phyloP scores from a whole-genome alignment of 2,888 invertebrate genomes.

The Drosophila anceps region DNA sequence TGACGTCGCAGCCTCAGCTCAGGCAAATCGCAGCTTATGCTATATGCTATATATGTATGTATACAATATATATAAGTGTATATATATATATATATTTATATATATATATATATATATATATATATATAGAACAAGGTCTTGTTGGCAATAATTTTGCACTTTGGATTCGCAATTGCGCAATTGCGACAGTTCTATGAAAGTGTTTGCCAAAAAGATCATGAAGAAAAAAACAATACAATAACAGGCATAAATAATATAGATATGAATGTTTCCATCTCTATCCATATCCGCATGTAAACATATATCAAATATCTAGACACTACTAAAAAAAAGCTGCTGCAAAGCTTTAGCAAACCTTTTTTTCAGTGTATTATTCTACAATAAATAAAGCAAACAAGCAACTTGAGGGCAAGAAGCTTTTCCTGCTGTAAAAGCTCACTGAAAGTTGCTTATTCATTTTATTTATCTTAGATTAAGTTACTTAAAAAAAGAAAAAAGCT shows the following conservation, averaged over 20 bases:
- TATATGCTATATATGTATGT: slow-evolving; percentile 16
- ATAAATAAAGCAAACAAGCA: not conserved
- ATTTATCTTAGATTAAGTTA: no score
- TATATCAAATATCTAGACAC: not conserved
- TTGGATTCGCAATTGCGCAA: slow-evolving; percentile 50
- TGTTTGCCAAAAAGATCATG: slow-evolving; percentile 43
- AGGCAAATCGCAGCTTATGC: slow-evolving; percentile 26
- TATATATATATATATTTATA: not conserved
- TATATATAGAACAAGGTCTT: slow-evolving; percentile 30
- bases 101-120: slow-evolving; percentile 2
- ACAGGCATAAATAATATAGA: slow-evolving; percentile 13
- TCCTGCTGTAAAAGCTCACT: not conserved
- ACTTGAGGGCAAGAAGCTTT: not conserved
- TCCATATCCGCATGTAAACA: not conserved
- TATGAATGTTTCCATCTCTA: not conserved
- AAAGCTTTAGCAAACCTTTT: not conserved
- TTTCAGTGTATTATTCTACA: not conserved
- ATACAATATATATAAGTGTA: not conserved
- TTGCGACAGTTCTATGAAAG: slow-evolving; percentile 17
- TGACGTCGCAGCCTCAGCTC: slow-evolving; percentile 35
- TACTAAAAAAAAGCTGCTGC: not conserved
- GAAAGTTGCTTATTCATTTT: no score
- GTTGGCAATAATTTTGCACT: slow-evolving; percentile 42
- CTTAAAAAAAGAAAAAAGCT: no score
- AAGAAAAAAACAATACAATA: slow-evolving; percentile 45